phyloP scores from a whole-genome alignment of 2,888 invertebrate genomes.

The Brachypalpus laphriformis region DNA sequence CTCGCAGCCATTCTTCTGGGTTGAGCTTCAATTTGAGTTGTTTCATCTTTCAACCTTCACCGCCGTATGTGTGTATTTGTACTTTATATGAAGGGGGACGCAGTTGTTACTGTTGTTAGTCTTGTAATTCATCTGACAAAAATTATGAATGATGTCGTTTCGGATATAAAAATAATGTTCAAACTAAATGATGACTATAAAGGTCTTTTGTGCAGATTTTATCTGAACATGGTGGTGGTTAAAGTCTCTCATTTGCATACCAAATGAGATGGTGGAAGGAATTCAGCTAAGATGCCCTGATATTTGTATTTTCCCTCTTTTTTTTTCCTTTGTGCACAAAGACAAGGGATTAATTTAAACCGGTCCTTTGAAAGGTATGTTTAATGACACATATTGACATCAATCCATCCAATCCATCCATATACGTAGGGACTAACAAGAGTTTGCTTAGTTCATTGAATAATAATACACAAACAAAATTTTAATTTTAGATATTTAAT shows the following conservation, averaged over 20 bases:
- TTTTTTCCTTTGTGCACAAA: background rate
- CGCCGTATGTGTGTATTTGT: background rate
- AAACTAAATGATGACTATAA: constrained; percentile 69
- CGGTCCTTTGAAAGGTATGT: background rate
- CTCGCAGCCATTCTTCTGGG: constrained; percentile 68
- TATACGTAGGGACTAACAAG: too few species aligned
- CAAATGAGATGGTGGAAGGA: constrained; percentile 29
- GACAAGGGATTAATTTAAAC: constrained; percentile 18
- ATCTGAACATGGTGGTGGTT: constrained; percentile 29
- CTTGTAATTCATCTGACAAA: constrained; percentile 58
- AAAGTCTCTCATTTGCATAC: constrained; percentile 64
- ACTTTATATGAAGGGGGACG: background rate
- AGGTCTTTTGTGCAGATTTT: constrained; percentile 51
- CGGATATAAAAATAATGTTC: constrained; percentile 67
- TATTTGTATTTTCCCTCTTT: background rate
- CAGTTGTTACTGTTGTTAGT: constrained; percentile 5
- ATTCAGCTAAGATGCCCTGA: constrained; percentile 7
- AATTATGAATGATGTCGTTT: constrained; percentile 70
- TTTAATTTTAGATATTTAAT: too few species aligned
- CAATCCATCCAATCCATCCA: too few species aligned
- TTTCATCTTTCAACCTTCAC: constrained; percentile 3
- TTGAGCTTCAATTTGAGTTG: constrained; percentile 60
- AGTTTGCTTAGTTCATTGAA: too few species aligned
- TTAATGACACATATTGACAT: too few species aligned
- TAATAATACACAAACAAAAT: too few species aligned